Base-by-base conservation (phyloP, 2,113 vertebrate genomes). In the Pitta sordida region DNA sequence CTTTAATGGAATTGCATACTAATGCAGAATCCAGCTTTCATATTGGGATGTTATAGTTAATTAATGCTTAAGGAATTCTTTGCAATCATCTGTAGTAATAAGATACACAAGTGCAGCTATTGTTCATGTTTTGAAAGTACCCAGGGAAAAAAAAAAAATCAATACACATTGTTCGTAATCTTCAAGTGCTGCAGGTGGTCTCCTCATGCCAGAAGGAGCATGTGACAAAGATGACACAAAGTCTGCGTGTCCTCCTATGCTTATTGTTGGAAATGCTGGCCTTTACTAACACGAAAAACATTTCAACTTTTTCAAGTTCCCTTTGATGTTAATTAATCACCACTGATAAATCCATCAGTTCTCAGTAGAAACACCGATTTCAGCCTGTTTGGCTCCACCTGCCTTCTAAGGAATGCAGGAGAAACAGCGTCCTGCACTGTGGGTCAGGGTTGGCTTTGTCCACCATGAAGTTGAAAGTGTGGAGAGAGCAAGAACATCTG, bases 31-130 rank as follows among this genome's bases (percentile, higher is more conserved):
- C 69, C 86, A 24, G 51, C 77, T 89, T 93, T 90, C 41, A 53
- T 23, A 69, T 44, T 52, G 36, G 44, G 39, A 88, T 90, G 70
- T 43, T 87, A 76, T 85, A 69, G 94, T 87, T 93, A 94, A 96
- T 85, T 90, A 92, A 96, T 70, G 78, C 67, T 67, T 55, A 79
- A 84, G 75, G 87, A 94, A 83, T 83, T 73, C 30, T 59, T 86
- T 53, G 34, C 67, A 79, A 77, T 73, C 59, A 52, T 85, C 75
- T 70, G 49, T 34, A 67, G 67, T 20, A 83, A 48, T 39, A 69
- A 70, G 51, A 63, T 62, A 83, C 22, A 30, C 24, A 53, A 85
- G 9, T 37, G 37, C 51, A 70, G 91, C 67, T 87, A 88, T 80
- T 69, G 90, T 76, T 52, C 68, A 88, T 2, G 4, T 53, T 81